Evolutionary conservation across 2,113 vertebrate species (phyloP).

Genomic region (Cathartes aura): DNA sequence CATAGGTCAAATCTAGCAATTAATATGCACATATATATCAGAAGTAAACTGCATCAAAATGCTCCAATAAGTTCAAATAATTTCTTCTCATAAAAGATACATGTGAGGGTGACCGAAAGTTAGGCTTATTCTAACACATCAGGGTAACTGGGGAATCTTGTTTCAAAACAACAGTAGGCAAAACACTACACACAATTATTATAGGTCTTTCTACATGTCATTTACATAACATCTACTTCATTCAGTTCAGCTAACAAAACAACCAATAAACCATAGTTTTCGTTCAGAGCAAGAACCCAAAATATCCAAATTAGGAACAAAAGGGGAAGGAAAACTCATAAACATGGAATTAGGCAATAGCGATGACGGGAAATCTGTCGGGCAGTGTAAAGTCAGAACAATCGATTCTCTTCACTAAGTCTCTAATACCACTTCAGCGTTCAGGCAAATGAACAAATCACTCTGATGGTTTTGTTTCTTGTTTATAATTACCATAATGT

Average conservation of each 20-base stretch:
- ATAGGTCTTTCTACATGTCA: not conserved
- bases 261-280: not conserved
- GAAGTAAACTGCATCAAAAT: not conserved
- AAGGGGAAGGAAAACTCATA: not conserved
- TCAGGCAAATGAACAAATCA: not conserved
- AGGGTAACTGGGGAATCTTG: not conserved
- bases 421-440: not conserved
- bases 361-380: not conserved
- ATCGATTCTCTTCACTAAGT: not conserved
- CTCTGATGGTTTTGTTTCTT: not conserved
- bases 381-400: not conserved
- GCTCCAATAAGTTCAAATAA: not conserved
- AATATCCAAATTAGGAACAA: not conserved
- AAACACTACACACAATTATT: not conserved
- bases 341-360: not conserved
- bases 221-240: not conserved
- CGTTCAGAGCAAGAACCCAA: not conserved
- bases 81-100: not conserved
- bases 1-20: not conserved
- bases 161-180: not conserved
- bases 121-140: not conserved
- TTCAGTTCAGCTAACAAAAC: not conserved
- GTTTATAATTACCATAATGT: not conserved
- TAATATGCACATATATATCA: not conserved
- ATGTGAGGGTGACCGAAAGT: not conserved